Conservation (phyloP, 2,888 invertebrate species). For the Autographa gamma region DNA sequence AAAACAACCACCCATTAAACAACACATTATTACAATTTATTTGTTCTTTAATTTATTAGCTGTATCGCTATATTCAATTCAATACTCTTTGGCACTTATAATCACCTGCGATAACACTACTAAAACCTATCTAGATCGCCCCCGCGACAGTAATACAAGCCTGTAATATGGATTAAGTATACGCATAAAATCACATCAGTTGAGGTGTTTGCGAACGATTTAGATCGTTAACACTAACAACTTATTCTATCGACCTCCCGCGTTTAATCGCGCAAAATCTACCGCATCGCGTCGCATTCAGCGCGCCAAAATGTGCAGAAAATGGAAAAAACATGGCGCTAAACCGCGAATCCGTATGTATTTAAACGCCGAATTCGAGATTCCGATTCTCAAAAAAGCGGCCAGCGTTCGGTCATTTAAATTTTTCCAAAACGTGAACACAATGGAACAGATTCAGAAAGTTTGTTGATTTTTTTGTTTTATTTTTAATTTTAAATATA, state of each 20-base stretch:
- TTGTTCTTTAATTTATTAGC: slow-evolving; percentile 46
- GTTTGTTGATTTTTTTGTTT: slow-evolving; percentile 74
- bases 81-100: slow-evolving; percentile 19
- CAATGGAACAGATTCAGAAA: slow-evolving; percentile 87
- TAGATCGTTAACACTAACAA: slow-evolving; percentile 85
- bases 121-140: slow-evolving; percentile 23
- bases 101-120: slow-evolving; percentile 11
- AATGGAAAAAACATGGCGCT: slow-evolving; percentile 89
- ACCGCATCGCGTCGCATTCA: slow-evolving; percentile 79
- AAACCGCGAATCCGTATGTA: slow-evolving; percentile 88
- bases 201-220: slow-evolving; percentile 72
- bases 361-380: slow-evolving; percentile 88
- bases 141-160: slow-evolving; percentile 21
- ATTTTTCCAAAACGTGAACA: slow-evolving; percentile 89
- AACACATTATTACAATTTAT: slow-evolving; percentile 59
- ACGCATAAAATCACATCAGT: slow-evolving; percentile 60
- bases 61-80: background rate
- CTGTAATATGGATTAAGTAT: slow-evolving; percentile 36
- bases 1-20: slow-evolving; percentile 62
- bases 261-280: slow-evolving; percentile 85
- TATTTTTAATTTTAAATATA: slow-evolving; percentile 84
- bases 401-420: slow-evolving; percentile 84
- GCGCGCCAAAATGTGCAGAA: slow-evolving; percentile 86
- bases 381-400: slow-evolving; percentile 83
- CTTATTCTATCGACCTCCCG: slow-evolving; percentile 85